Conservation (phyloP, 1,140 invertebrate genomes). For the Drosophila gunungcola region DNA sequence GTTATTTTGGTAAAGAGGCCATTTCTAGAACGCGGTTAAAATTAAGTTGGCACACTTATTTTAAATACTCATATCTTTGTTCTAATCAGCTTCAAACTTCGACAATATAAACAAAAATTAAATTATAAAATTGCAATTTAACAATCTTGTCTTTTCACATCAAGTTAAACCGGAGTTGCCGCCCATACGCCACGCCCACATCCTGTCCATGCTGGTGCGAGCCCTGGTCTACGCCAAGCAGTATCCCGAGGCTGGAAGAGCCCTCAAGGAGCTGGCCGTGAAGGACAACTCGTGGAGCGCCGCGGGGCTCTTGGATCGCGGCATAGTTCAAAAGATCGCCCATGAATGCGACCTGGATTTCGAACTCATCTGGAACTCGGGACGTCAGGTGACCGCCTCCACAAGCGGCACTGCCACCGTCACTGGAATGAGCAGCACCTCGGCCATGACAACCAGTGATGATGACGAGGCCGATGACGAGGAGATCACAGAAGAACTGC, state of each 20-base stretch:
- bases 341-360: constrained; percentile 83
- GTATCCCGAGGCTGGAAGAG: constrained; percentile 72
- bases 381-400: constrained; percentile 42
- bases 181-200: constrained; percentile 78
- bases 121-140: too few relatives aligned
- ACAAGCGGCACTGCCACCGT: constrained; percentile 21
- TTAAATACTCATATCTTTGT: too few relatives aligned
- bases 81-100: too few relatives aligned
- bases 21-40: too few relatives aligned
- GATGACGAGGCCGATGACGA: constrained; percentile 80
- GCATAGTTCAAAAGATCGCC: constrained; percentile 73
- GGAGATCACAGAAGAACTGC: constrained; percentile 80
- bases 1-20: too few relatives aligned
- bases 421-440: constrained; percentile 48
- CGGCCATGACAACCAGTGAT: constrained; percentile 41
- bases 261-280: constrained; percentile 73
- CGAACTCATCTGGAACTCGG: constrained; percentile 78
- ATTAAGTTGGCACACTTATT: too few relatives aligned
- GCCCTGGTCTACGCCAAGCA: constrained; percentile 73
- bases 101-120: too few relatives aligned
- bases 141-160: not conserved
- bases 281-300: constrained; percentile 77
- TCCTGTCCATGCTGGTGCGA: constrained; percentile 73
- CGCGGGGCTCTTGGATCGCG: constrained; percentile 68
- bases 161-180: constrained; percentile 78